phyloP scores from a whole-genome alignment of 1,140 invertebrate species.

The Diorhabda elongata region DNA sequence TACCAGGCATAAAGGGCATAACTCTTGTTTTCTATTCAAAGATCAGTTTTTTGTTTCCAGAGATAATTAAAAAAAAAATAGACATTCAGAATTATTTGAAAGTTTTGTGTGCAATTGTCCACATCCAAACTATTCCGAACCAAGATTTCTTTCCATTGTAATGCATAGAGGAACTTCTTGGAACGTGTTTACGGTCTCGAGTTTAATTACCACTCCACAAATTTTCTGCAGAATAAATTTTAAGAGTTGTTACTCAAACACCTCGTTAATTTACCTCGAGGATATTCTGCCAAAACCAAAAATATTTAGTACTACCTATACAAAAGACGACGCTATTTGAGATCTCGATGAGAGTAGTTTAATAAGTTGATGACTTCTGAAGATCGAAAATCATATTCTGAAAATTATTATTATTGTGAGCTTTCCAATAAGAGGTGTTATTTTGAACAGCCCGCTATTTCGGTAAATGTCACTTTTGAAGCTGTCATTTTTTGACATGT shows the following conservation, averaged over 20 bases:
- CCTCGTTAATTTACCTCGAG: background rate
- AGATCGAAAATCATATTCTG: background rate
- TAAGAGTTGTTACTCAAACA: slow-evolving; percentile 7
- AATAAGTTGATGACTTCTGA: background rate
- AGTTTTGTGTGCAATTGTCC: background rate
- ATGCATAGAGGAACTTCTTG: slow-evolving; percentile 5
- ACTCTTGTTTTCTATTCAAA: background rate
- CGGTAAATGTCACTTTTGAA: background rate
- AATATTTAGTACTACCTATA: background rate
- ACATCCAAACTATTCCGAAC: background rate
- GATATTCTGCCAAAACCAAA: background rate
- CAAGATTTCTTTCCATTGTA: background rate
- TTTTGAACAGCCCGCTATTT: background rate
- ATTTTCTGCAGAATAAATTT: background rate
- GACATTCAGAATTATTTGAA: background rate
- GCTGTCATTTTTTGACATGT: background rate
- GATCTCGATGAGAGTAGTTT: background rate
- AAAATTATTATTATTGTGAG: background rate
- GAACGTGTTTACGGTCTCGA: slow-evolving; percentile 5
- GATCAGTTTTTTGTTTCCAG: background rate
- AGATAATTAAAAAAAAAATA: background rate
- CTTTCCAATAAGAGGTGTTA: background rate
- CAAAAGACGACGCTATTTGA: background rate
- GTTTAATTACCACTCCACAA: slow-evolving; percentile 9
- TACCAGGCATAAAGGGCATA: background rate